Percentiles rank a stretch among this genome's conserved stretches.
Evolutionary conservation across 2,888 invertebrate genomes (phyloP).

Genomic region (Morpho deidamia): DNA sequence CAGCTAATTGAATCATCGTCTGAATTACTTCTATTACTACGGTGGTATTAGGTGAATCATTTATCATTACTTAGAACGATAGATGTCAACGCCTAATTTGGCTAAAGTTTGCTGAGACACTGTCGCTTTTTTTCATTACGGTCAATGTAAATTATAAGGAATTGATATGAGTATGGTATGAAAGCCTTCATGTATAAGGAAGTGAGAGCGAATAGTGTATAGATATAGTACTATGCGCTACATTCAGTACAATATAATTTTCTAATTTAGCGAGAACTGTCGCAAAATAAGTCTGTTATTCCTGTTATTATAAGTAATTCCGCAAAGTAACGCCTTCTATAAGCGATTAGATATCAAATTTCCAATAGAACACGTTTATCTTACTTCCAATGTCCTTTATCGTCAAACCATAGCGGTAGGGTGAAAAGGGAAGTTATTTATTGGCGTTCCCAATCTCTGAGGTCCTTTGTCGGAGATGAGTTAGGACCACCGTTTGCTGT

Average conservation of each 20-base stretch:
- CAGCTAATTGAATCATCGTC: constrained; percentile 6
- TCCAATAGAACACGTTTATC: background rate
- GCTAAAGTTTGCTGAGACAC: no score
- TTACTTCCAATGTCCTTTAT: constrained; percentile 2
- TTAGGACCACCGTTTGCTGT: constrained; percentile 5
- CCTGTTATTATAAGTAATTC: background rate
- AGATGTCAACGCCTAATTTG: no score
- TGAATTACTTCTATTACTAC: constrained; percentile 4
- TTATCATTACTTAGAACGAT: constrained; percentile 2
- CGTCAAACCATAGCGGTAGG: background rate
- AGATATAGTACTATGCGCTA: no score
- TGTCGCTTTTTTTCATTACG: no score
- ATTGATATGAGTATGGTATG: no score
- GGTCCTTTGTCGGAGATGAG: constrained; percentile 7
- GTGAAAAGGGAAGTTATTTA: constrained; percentile 9
- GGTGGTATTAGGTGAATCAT: constrained; percentile 4
- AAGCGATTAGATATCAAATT: background rate
- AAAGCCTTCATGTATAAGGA: no score
- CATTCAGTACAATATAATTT: no score
- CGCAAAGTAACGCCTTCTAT: no score
- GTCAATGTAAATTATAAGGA: no score
- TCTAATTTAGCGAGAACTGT: no score
- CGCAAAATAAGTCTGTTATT: background rate
- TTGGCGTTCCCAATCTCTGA: constrained; percentile 1
- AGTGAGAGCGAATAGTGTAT: no score